Evolutionary conservation across 2,797 vertebrate genomes (phyloP), one percentile per base, ranked within the genome.

Genomic region (Serranus cabrilla): DNA sequence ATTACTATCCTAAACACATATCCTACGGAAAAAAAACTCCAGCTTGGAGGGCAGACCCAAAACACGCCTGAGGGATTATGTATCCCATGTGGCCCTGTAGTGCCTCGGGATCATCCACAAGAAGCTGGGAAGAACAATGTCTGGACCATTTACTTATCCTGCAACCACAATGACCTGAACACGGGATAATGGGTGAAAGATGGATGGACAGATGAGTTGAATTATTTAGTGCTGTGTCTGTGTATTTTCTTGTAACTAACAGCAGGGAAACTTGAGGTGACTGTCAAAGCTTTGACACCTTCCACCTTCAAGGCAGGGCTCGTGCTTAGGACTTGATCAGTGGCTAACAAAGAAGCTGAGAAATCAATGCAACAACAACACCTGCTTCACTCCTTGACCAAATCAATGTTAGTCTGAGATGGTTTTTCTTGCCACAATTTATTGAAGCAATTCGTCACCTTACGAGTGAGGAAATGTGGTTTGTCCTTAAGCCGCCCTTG

Each of bases 281-380:
- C 58, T 63, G 25, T 49, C 20, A 59, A 84, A 56, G 65, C 64
- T 69, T 63, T 42, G 47, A 67, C 57, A 52, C 45, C 40, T 61
- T 50, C 21, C 50, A 63, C 71, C 63, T 47, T 54, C 31, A 68
- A 62, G 34, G 60, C 20, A 40, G 52, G 23, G 46, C 27, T 39
- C 0, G 6, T 68, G 52, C 23, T 58, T 61, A 37, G 49, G 69
- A 74, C 56, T 75, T 84, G 68, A 82, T 60, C 72, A 74, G 78
- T 75, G 57, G 59, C 25, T 62, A 75, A 75, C 63, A 75, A 78
- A 86, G 67, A 65, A 66, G 81, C 76, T 65, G 59, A 74, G 71
- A 71, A 78, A 86, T 90, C 86, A 84, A 88, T 88, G 79, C 47
- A 78, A 72, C 74, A 82, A 84, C 88, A 85, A 83, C 80, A 80